Conservation (phyloP, 2,113 vertebrate genomes). For the Natator depressus region DNA sequence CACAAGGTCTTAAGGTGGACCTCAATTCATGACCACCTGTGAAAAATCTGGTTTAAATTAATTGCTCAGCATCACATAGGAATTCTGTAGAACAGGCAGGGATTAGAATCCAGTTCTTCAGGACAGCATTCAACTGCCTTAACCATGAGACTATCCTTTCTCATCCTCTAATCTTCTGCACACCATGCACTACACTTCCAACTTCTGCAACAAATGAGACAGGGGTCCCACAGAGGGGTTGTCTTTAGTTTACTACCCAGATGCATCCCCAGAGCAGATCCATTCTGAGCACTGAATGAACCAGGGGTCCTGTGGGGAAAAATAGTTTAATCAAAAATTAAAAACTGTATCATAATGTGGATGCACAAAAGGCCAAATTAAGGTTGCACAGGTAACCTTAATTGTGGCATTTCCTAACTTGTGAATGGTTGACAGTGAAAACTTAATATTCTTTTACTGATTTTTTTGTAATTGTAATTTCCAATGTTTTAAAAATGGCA, state of each 20-base stretch:
- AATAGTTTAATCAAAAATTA: neutral
- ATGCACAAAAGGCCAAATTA: neutral
- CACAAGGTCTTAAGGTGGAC: neutral
- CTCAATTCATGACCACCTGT: neutral
- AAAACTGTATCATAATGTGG: neutral
- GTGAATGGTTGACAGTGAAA: neutral
- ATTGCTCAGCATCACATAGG: neutral
- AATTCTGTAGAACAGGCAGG: neutral
- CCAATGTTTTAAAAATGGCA: neutral
- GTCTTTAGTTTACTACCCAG: neutral
- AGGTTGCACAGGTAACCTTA: neutral
- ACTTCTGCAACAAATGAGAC: neutral
- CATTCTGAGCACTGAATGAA: neutral
- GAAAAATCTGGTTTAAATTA: neutral
- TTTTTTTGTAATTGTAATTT: neutral
- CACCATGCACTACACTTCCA: neutral
- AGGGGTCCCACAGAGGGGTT: neutral
- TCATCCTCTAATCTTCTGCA: neutral
- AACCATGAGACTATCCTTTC: neutral
- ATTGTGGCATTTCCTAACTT: neutral
- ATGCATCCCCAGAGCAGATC: neutral
- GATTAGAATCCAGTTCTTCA: neutral
- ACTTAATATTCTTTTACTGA: neutral
- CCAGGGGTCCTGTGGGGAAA: neutral
- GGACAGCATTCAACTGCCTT: neutral